Conservation (phyloP, 2,797 vertebrate genomes). For the Neosalanx taihuensis region DNA sequence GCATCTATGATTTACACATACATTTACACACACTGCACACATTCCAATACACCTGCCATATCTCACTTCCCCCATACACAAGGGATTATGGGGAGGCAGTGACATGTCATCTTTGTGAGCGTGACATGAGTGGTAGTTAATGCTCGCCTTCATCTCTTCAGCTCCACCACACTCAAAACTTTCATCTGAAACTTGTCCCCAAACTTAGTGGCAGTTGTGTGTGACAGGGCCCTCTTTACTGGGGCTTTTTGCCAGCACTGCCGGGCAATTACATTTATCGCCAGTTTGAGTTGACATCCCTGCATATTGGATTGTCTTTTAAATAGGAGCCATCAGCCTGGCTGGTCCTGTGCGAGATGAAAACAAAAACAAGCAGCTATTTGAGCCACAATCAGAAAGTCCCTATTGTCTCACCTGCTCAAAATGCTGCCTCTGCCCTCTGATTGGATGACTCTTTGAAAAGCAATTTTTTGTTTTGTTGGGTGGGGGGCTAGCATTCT, state of each 20-base stretch:
- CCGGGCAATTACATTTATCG: constrained; percentile 79
- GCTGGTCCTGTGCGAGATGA: constrained; percentile 72
- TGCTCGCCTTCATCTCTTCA: constrained; percentile 40
- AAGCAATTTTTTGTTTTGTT: constrained; percentile 28
- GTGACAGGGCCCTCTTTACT: constrained; percentile 77
- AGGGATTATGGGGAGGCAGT: constrained; percentile 50
- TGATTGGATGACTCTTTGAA: constrained; percentile 57
- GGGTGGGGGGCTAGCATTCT: no score
- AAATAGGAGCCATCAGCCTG: constrained; percentile 78
- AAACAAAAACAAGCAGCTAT: constrained; percentile 75
- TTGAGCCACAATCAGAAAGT: constrained; percentile 71
- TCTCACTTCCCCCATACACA: constrained; percentile 47
- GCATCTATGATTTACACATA: not conserved
- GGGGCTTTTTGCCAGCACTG: constrained; percentile 66
- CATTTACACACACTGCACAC: constrained; percentile 37
- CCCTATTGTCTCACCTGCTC: constrained; percentile 44
- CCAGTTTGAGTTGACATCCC: constrained; percentile 80
- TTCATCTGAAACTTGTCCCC: constrained; percentile 61
- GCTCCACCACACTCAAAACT: constrained; percentile 55
- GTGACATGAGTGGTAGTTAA: constrained; percentile 63
- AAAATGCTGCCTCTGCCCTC: constrained; percentile 7
- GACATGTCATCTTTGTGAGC: constrained; percentile 54
- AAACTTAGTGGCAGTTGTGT: constrained; percentile 66
- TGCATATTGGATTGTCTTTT: constrained; percentile 81
- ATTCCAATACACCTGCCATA: constrained; percentile 49